Evolutionary conservation across 37 sponge, comb jelly and placozoan genomes (phyloP).

Genomic region (Spongilla lacustris): DNA sequence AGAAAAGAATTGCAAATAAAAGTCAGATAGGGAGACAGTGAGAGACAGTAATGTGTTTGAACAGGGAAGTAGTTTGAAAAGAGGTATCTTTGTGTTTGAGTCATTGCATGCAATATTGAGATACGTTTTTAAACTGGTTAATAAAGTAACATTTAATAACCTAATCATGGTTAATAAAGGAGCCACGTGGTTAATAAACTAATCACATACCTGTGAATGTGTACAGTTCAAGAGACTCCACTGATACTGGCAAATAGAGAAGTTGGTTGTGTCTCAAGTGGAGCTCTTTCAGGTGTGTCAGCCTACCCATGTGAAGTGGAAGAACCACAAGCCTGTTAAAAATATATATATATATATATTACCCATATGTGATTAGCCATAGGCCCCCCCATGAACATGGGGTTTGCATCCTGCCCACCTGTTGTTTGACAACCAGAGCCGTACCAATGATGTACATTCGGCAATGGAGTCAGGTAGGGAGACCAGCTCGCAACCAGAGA

Average conservation of each 20-base stretch:
- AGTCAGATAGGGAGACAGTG: no score
- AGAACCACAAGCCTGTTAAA: conserved; percentile 45
- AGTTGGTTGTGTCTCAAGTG: conserved; percentile 72
- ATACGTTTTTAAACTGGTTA: no score
- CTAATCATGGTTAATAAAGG: no score
- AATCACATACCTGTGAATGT: conserved; percentile 73
- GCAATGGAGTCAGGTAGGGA: conserved; percentile 65
- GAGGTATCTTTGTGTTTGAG: no score
- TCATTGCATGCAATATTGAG: no score
- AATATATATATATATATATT: background rate
- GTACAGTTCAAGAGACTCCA: conserved; percentile 52
- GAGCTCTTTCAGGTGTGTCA: conserved; percentile 62
- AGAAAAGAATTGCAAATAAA: background rate
- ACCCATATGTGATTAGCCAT: no score
- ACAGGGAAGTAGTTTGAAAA: no score
- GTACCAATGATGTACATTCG: conserved; percentile 47
- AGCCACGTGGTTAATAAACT: no score
- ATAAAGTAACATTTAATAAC: no score
- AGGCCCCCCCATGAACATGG: background rate
- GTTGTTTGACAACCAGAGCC: conserved; percentile 78
- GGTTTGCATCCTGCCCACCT: conserved; percentile 21
- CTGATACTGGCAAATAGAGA: conserved; percentile 56
- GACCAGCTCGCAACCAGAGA: conserved; percentile 64
- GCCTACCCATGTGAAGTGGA: conserved; percentile 60
- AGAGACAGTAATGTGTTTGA: no score